Conservation (phyloP, 2,888 invertebrate species). For the Rhamphomyia laevipes region DNA sequence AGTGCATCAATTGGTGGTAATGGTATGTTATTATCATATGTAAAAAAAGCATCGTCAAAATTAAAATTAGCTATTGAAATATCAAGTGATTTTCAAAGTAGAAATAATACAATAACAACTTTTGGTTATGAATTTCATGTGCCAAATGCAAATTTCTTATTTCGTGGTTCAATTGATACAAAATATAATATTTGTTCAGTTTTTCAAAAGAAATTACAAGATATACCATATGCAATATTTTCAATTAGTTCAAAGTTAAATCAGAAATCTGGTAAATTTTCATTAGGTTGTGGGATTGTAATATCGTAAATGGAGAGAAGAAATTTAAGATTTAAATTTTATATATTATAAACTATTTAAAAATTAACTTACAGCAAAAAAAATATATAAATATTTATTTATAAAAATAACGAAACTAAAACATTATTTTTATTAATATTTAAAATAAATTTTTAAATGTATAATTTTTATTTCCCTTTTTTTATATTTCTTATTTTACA, state of each 20-base stretch:
- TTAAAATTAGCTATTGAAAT: slow-evolving; percentile 9
- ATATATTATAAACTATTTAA: no score
- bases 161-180: slow-evolving; percentile 10
- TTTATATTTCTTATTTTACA: no score
- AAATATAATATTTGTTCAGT: slow-evolving; percentile 12
- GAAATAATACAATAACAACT: slow-evolving; percentile 3
- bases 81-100: slow-evolving; percentile 7
- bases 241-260: slow-evolving; percentile 10
- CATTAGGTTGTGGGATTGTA: slow-evolving; percentile 9
- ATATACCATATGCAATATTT: slow-evolving; percentile 7
- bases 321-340: no score
- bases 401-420: no score
- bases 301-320: not conserved
- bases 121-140: slow-evolving; percentile 9
- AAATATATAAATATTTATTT: no score
- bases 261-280: slow-evolving; percentile 11
- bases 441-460: no score
- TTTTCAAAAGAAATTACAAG: slow-evolving; percentile 8
- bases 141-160: slow-evolving; percentile 7
- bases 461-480: no score
- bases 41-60: slow-evolving; percentile 7
- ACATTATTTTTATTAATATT: no score
- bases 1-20: slow-evolving; percentile 6
- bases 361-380: no score
- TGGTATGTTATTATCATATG: slow-evolving; percentile 8